phyloP scores from a whole-genome alignment of 30 jellyfish, hydroid and myxozoan genomes.

The Aurelia coerulea region DNA sequence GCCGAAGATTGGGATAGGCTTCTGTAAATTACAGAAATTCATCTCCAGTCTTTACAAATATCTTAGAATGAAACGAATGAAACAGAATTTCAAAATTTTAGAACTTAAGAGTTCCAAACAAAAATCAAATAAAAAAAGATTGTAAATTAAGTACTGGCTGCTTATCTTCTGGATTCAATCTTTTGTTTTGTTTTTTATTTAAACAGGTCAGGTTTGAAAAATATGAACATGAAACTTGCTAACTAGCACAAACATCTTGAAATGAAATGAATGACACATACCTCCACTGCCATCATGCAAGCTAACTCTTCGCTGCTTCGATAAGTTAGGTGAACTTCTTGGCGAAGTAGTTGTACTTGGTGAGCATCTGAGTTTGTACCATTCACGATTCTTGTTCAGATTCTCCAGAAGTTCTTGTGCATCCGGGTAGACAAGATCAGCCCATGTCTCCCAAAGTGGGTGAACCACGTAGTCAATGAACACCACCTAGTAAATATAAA shows the following conservation, averaged over 20 bases:
- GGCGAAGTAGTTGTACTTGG: constrained; percentile 86
- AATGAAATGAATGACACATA: background rate
- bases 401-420: constrained; percentile 88
- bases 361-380: constrained; percentile 72
- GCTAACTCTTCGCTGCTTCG: constrained; percentile 57
- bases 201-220: no score
- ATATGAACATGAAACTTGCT: no score
- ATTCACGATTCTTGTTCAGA: constrained; percentile 79
- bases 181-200: no score
- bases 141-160: no score
- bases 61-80: background rate
- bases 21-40: no score
- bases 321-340: constrained; percentile 56
- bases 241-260: background rate
- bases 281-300: constrained; percentile 55
- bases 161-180: no score
- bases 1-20: no score
- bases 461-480: constrained; percentile 93
- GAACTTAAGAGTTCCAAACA: no score
- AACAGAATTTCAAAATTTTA: background rate
- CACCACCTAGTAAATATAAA: constrained; percentile 63
- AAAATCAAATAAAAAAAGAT: no score
- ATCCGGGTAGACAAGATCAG: constrained; percentile 95
- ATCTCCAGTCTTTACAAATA: background rate
- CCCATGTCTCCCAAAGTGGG: constrained; percentile 99